Conservation (phyloP, 2,113 vertebrate species). For the Neodontobutis hainanensis region DNA sequence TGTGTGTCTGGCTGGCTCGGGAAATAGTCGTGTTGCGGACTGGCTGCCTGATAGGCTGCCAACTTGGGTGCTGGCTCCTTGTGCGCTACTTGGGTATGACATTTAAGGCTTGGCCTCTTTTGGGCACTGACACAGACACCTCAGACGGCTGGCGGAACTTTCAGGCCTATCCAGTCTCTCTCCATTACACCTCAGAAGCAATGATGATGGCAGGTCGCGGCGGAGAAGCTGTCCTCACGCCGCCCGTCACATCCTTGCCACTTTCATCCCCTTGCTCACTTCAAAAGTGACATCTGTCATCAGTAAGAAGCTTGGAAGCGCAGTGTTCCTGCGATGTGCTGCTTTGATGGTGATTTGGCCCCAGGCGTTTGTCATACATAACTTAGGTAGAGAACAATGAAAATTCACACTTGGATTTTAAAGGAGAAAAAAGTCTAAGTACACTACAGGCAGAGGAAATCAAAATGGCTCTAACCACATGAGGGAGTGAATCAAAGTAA, state of each 20-base stretch:
- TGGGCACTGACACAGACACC: conserved; percentile 61
- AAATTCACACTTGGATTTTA: conserved; percentile 80
- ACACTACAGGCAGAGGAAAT: conserved; percentile 82
- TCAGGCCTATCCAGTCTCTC: conserved; percentile 69
- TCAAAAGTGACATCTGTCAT: conserved; percentile 84
- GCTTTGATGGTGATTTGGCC: conserved; percentile 86
- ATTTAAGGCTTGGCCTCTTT: conserved; percentile 60
- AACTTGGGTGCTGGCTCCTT: conserved; percentile 61
- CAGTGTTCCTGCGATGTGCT: conserved; percentile 77
- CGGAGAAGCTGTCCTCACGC: conserved; percentile 74
- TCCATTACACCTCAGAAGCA: conserved; percentile 66
- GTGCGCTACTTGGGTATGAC: conserved; percentile 55
- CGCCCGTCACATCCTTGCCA: conserved; percentile 75
- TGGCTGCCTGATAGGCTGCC: conserved; percentile 55
- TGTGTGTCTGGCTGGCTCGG: conserved; percentile 40
- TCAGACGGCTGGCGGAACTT: conserved; percentile 62
- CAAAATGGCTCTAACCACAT: conserved; percentile 84
- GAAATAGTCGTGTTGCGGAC: conserved; percentile 23
- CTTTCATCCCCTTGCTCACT: conserved; percentile 81
- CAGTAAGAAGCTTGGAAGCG: conserved; percentile 84
- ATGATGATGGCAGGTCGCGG: conserved; percentile 73
- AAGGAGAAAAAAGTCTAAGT: conserved; percentile 70
- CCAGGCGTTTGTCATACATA: conserved; percentile 86
- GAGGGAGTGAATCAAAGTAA: conserved; percentile 88
- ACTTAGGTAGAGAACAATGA: conserved; percentile 88